Evolutionary conservation across 2,888 invertebrate genomes (phyloP).

Genomic region (Drosophila glabriapex): DNA sequence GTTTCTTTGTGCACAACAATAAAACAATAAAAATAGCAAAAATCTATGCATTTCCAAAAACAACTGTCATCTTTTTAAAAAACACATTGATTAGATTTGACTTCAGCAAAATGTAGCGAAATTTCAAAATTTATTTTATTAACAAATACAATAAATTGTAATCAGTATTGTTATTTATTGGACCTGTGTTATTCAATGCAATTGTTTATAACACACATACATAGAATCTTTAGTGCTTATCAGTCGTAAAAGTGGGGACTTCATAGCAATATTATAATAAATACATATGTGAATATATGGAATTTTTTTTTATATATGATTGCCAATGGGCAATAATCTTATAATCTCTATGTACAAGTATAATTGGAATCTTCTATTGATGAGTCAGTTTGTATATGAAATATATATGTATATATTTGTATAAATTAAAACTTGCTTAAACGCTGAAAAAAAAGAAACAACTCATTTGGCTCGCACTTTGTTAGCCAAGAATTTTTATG

Average conservation of each 20-base stretch:
- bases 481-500: slow-evolving; percentile 58
- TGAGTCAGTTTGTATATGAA: slow-evolving; percentile 37
- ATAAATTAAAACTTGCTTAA: slow-evolving; percentile 22
- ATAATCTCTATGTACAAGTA: slow-evolving; percentile 12
- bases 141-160: neutral
- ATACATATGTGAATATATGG: slow-evolving; percentile 2
- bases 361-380: slow-evolving; percentile 4
- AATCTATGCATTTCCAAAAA: no score
- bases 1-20: neutral
- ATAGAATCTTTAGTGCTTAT: slow-evolving; percentile 23
- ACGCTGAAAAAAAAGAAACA: slow-evolving; percentile 30
- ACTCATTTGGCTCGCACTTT: slow-evolving; percentile 62
- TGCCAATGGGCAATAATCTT: slow-evolving; percentile 10
- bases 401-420: neutral
- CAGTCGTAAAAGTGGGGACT: slow-evolving; percentile 37
- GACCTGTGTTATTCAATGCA: slow-evolving; percentile 31
- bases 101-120: neutral
- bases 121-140: neutral
- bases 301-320: slow-evolving; percentile 1
- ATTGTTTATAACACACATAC: slow-evolving; percentile 33
- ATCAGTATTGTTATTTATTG: slow-evolving; percentile 43
- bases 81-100: neutral
- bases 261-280: slow-evolving; percentile 12
- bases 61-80: neutral
- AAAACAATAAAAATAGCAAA: neutral